Conservation (phyloP, 92 coral and sea anemone species). For the Virgularia gustaviana region DNA sequence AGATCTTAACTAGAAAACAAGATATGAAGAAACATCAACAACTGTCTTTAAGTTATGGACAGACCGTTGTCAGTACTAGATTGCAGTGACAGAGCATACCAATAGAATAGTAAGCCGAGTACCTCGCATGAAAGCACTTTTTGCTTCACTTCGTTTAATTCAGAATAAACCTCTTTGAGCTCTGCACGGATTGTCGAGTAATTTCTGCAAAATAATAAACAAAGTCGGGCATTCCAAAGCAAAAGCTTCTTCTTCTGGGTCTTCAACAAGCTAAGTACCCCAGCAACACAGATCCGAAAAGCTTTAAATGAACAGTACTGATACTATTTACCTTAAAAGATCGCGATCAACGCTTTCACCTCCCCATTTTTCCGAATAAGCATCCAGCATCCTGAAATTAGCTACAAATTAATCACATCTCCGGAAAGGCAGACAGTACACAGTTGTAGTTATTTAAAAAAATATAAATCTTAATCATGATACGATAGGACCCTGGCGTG, state of each 20-base stretch:
- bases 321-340: constrained; percentile 16
- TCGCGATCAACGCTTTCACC: neutral
- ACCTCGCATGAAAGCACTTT: constrained; percentile 24
- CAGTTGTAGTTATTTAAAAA: too few species aligned
- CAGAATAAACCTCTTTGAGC: constrained; percentile 4
- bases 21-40: too few species aligned
- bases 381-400: constrained; percentile 16
- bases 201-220: neutral
- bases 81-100: too few species aligned
- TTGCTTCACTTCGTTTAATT: constrained; percentile 34
- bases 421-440: too few species aligned
- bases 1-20: too few species aligned
- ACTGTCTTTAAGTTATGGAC: too few species aligned
- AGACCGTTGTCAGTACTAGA: too few species aligned
- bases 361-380: constrained; percentile 19
- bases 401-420: too few species aligned
- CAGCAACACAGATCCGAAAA: neutral
- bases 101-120: neutral
- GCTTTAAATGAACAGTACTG: neutral
- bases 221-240: neutral
- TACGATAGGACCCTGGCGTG: too few species aligned
- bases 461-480: too few species aligned
- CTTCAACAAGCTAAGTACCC: too few species aligned
- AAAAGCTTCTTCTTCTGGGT: neutral
- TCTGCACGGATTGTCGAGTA: constrained; percentile 14